Evolutionary conservation across 2,113 vertebrate genomes (phyloP).

Genomic region (Boulengeromyrus knoepffleri): DNA sequence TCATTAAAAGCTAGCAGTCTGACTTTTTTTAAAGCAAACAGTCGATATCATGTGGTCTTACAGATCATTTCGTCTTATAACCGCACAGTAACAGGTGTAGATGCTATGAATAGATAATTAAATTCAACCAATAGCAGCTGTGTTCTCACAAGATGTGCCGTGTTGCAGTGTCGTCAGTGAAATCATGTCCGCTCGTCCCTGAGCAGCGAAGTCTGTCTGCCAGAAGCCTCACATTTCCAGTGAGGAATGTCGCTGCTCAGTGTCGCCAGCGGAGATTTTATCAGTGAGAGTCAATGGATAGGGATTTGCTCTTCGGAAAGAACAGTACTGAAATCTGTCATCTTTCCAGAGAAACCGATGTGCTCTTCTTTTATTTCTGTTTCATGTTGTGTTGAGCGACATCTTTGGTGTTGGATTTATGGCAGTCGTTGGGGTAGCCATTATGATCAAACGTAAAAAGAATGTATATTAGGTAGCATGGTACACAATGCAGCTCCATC

Average conservation of each 20-base stretch:
- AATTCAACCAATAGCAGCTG: background rate
- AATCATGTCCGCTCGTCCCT: constrained; percentile 40
- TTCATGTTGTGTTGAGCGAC: background rate
- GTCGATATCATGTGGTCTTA: background rate
- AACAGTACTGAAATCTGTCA: constrained; percentile 28
- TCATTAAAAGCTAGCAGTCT: background rate
- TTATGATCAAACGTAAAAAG: background rate
- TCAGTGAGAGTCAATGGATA: constrained; percentile 23
- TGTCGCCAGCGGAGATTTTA: constrained; percentile 23
- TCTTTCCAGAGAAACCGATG: constrained; percentile 29
- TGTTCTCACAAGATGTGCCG: constrained; percentile 19
- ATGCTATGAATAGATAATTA: background rate
- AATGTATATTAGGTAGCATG: background rate
- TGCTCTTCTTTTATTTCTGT: constrained; percentile 18
- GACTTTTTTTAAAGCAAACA: background rate
- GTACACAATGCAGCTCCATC: background rate
- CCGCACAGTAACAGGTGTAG: background rate
- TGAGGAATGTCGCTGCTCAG: constrained; percentile 32
- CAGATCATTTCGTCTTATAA: background rate
- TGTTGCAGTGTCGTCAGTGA: constrained; percentile 36
- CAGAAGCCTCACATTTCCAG: constrained; percentile 32
- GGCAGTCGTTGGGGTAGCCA: background rate
- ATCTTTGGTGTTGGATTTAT: background rate
- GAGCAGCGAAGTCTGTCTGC: constrained; percentile 41
- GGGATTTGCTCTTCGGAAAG: constrained; percentile 40